phyloP scores from a whole-genome alignment of 2,797 vertebrate genomes.

The Acropternis orthonyx region DNA sequence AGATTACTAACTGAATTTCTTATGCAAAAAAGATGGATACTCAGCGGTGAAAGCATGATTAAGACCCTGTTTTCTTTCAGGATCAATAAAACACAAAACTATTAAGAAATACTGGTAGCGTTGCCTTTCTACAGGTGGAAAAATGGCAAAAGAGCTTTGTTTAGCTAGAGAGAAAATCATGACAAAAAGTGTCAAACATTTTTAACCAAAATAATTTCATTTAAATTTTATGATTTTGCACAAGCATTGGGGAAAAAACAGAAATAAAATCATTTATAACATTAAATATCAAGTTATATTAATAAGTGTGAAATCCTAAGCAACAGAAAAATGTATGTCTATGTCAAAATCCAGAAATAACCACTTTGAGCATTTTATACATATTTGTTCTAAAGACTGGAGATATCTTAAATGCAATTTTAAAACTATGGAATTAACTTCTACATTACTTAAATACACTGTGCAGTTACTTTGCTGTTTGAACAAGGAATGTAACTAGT shows the following conservation, averaged over 20 bases:
- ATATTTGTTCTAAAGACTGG: neutral
- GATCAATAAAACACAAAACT: neutral
- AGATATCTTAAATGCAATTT: neutral
- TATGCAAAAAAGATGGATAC: neutral
- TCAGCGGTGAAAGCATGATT: neutral
- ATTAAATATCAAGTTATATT: neutral
- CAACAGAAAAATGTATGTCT: neutral
- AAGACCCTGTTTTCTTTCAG: neutral
- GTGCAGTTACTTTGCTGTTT: neutral
- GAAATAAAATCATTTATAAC: neutral
- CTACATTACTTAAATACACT: neutral
- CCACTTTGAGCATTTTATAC: neutral
- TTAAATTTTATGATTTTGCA: neutral
- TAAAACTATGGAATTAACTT: neutral
- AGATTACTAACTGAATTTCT: neutral
- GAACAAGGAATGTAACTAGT: neutral
- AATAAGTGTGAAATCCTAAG: neutral
- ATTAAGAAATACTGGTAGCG: neutral
- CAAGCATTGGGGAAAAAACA: neutral
- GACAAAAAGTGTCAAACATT: neutral
- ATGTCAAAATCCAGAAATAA: neutral
- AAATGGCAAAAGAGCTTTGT: neutral
- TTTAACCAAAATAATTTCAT: neutral
- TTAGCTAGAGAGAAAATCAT: neutral
- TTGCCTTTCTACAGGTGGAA: neutral